phyloP scores from a whole-genome alignment of 2,888 invertebrate species.

The Drosophila koepferae region DNA sequence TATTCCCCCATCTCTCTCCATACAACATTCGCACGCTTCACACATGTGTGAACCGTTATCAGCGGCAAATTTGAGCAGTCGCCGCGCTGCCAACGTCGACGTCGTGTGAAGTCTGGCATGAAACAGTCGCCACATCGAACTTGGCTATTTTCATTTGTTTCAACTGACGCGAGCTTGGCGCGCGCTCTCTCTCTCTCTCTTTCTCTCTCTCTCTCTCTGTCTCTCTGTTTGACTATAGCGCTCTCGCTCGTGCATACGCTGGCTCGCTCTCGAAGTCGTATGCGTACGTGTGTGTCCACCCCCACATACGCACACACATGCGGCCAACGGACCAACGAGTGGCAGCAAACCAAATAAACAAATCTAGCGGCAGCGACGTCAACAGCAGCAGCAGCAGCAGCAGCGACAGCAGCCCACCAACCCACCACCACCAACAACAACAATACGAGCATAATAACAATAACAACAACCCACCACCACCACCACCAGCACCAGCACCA shows the following conservation, averaged over 20 bases:
- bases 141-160: conserved; percentile 64
- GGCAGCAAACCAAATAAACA: conserved; percentile 59
- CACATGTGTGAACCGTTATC: conserved; percentile 55
- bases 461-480: conserved; percentile 53
- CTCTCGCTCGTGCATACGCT: conserved; percentile 27
- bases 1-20: neutral
- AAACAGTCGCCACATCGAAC: conserved; percentile 56
- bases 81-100: conserved; percentile 28
- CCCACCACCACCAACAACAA: conserved; percentile 50
- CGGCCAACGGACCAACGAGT: conserved; percentile 64
- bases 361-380: conserved; percentile 45
- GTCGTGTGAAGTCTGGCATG: conserved; percentile 50
- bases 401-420: conserved; percentile 26
- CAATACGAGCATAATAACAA: conserved; percentile 47
- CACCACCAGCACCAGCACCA: conserved; percentile 31
- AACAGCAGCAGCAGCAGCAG: conserved; percentile 18
- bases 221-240: conserved; percentile 8
- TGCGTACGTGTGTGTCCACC: conserved; percentile 66
- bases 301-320: conserved; percentile 76
- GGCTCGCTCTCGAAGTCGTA: conserved; percentile 38
- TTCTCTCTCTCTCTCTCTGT: conserved; percentile 14
- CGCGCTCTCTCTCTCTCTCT: conserved; percentile 11
- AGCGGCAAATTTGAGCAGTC: conserved; percentile 27
- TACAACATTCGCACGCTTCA: conserved; percentile 19
- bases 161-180: conserved; percentile 50